These are phyloP conservation scores for Phyllostomus hastatus DNA, from an alignment of 2,113 vertebrate genomes.

Conservation along the genomic window DNA sequence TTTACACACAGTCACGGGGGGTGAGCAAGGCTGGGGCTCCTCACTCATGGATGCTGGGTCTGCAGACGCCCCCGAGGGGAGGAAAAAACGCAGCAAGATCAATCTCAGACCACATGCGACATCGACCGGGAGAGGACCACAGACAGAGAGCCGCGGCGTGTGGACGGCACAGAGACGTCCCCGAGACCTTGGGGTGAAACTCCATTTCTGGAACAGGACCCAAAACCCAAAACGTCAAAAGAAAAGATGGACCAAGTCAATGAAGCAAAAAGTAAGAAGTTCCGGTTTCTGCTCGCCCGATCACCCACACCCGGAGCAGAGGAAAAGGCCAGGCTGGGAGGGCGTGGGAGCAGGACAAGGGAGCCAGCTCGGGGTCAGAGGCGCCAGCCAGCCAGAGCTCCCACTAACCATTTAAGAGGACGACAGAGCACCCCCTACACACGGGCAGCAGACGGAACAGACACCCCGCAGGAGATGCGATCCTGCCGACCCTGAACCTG, in stretches of 20 bases:
- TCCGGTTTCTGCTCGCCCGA: not conserved
- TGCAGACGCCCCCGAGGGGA: accelerated
- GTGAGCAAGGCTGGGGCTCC: not conserved
- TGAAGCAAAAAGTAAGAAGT: accelerated
- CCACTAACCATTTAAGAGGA: accelerated
- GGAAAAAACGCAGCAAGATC: accelerated
- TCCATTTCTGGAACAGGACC: not conserved
- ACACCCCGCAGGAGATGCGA: accelerated
- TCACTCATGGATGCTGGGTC: accelerated
- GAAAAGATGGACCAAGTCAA: accelerated
- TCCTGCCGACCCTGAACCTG: accelerated
- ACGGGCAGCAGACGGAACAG: accelerated
- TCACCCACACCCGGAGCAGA: accelerated
- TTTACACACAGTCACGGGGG: not conserved
- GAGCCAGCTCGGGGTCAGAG: accelerated
- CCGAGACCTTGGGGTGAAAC: accelerated
- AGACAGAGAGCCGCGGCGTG: accelerated
- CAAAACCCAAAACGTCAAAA: accelerated
- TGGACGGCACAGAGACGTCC: not conserved
- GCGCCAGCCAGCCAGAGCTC: accelerated
- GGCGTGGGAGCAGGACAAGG: accelerated
- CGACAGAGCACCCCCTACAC: not conserved
- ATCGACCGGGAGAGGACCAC: accelerated
- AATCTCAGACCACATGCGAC: accelerated
- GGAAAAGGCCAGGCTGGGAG: not conserved